phyloP scores from a whole-genome alignment of 2,888 invertebrate genomes.

The Eubasilissa splendida region DNA sequence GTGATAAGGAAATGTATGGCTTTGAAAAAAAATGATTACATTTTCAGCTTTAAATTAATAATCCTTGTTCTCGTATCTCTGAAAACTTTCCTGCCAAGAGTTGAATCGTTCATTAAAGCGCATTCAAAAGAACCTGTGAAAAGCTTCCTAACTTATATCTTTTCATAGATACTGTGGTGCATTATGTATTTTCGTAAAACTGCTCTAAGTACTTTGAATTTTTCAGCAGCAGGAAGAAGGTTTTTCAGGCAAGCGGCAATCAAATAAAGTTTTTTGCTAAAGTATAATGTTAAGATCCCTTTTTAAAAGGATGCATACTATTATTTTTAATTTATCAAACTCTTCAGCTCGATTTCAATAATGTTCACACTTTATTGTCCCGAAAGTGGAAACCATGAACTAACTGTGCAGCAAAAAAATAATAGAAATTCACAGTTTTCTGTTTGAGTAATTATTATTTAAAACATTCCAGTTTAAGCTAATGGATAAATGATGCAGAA shows the following conservation, averaged over 20 bases:
- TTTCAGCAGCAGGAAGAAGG: neutral
- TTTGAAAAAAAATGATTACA: neutral
- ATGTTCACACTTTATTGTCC: too few relatives aligned
- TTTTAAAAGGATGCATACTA: too few relatives aligned
- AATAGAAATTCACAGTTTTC: too few relatives aligned
- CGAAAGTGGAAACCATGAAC: too few relatives aligned
- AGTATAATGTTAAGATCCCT: too few relatives aligned
- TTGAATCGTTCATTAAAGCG: constrained; percentile 15
- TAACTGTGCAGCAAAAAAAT: too few relatives aligned
- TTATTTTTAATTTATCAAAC: too few relatives aligned
- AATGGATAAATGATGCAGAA: too few relatives aligned
- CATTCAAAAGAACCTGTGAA: constrained; percentile 10
- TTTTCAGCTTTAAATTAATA: neutral
- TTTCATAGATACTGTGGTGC: neutral
- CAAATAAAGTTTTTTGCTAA: constrained; percentile 36
- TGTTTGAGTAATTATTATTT: too few relatives aligned
- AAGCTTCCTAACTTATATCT: neutral
- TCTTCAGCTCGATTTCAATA: too few relatives aligned
- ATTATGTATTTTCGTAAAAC: constrained; percentile 7
- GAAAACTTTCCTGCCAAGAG: neutral
- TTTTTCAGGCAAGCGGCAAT: constrained; percentile 43
- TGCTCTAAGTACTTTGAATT: neutral
- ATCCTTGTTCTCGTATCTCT: neutral
- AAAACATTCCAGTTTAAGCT: too few relatives aligned
- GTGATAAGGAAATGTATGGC: neutral